Percentiles rank a stretch among this genome's conserved stretches.
These are phyloP conservation scores for Cotesia chilonis DNA, from an alignment of 1,140 invertebrate genomes.

Conservation along the genomic window DNA sequence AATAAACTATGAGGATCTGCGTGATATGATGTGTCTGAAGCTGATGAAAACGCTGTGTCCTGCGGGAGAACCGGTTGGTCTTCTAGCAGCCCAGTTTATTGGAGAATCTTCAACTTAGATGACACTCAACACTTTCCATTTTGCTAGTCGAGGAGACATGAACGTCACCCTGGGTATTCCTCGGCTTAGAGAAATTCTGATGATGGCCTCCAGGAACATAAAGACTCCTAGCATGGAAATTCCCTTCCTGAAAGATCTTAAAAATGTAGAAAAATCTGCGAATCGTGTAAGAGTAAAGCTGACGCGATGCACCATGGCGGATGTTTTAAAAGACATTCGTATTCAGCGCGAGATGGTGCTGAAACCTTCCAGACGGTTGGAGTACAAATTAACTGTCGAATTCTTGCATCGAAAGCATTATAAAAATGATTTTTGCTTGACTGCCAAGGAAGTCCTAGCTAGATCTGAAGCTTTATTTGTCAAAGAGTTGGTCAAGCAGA, in stretches of 20 bases:
- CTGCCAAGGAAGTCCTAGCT: conserved; percentile 75
- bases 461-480: conserved; percentile 75
- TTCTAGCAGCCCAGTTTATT: conserved; percentile 94
- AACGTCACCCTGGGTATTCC: conserved; percentile 99
- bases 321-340: conserved; percentile 81
- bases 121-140: conserved; percentile 99
- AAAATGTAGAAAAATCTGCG: conserved; percentile 70
- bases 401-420: conserved; percentile 80
- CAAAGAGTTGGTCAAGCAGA: conserved; percentile 68
- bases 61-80: conserved; percentile 95
- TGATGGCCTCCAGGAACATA: conserved; percentile 91
- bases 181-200: conserved; percentile 93
- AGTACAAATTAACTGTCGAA: conserved; percentile 72
- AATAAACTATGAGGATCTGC: conserved; percentile 67
- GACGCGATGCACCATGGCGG: conserved; percentile 78
- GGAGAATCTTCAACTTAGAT: conserved; percentile 99
- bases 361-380: conserved; percentile 65
- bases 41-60: conserved; percentile 78
- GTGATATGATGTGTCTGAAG: conserved; percentile 80
- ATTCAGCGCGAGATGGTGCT: conserved; percentile 72
- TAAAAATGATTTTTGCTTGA: conserved; percentile 74
- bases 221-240: conserved; percentile 97
- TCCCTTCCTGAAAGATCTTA: conserved; percentile 72
- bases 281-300: conserved; percentile 76
- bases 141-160: conserved; percentile 99